Base-by-base conservation (phyloP, 2,888 invertebrate species). In the Drosophila austrosaltans region DNA sequence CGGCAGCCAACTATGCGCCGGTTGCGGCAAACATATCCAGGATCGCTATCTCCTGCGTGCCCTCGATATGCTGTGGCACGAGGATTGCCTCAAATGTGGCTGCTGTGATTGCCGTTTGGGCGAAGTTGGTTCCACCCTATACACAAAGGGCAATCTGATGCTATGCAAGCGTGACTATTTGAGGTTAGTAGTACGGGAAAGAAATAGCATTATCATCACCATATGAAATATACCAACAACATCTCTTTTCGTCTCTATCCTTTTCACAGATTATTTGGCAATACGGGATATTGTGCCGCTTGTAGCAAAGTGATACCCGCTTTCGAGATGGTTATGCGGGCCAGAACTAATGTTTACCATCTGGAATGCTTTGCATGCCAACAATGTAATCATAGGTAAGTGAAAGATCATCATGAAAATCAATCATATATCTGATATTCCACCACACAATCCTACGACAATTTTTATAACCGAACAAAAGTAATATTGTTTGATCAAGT, bases 241-340 rank as follows among this genome's bases (percentile, higher is more conserved):
- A 0, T 6, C 12, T 42, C 16, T 16, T 12, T 42, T 10, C 16
- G 1, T 42, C 10, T 16, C 48, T 8, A 28, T 28, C 6, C 30
- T 0, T 25, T 28, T 12, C 12, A 0, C 93, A 96, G 96, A 93
- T 94, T 99, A 91, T 99, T 99, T 92, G 98, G 98, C 65, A 97
- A 97, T 91, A 98, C 98, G 16, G 98, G 98, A 32, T 97, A 97
- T 93, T 99, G 99, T 93, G 97, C 98, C 36, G 98, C 98, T 22
- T 99, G 99, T 94, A 96, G 96, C 92, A 99, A 99, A 93, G 97
- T 97, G 91, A 99, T 99, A 92, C 99, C 99, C 2, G 98, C 99
- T 62, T 99, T 98, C 92, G 99, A 99, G 93, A 98, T 99, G 98
- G 99, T 99, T 84, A 99, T 99, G 99, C 94, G 98, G 82, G 98